Base-by-base conservation (phyloP, 2,797 vertebrate species). In the Chelidonichthys spinosus region DNA sequence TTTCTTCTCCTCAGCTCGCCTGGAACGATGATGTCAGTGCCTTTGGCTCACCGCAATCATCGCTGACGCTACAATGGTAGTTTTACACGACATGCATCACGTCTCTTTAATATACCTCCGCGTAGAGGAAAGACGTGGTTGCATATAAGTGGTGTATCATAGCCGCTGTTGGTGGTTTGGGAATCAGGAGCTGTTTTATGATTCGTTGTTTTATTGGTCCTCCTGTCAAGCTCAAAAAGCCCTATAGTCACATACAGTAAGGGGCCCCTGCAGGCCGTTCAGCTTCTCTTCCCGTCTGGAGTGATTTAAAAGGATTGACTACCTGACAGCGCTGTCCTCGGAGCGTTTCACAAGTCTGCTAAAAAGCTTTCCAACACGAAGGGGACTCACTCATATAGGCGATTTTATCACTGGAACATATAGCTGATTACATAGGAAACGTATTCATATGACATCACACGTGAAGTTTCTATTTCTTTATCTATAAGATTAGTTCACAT, bases 221-320 rank as follows among this genome's bases (percentile, higher is more conserved):
- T 63, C 40, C 52, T 63, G 69, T 69, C 76, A 73, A 60, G 55
- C 58, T 72, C 49, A 62, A 59, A 70, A 74, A 76, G 47, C 68
- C 43, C 52, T 33, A 4, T 70, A 32, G 47, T 62, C 43, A 47
- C 32, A 4, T 70, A 32, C 18, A 60, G 58, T 4, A 25, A 58
- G 37, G 13, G 17, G 11, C 32, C 63, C 64, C 56, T 3, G 7
- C 40, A 58, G 74, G 61, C 37, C 61, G 6, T 4, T 72, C 35
- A n/a, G 63, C 70, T 49, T 42, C 33, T 46, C 7, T 39, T 50
- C 33, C n/a, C 5, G 5, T 62, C 25, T 43, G 58, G 11, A 75
- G 55, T 42, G 18, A 81, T 77, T 59, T 76, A 52, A 73, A 63
- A 79, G 65, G 72, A 79, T 49, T 52, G 58, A 65, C 52, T 58